Conservation (phyloP, 2,888 invertebrate genomes). For the Tribolium freemani region DNA sequence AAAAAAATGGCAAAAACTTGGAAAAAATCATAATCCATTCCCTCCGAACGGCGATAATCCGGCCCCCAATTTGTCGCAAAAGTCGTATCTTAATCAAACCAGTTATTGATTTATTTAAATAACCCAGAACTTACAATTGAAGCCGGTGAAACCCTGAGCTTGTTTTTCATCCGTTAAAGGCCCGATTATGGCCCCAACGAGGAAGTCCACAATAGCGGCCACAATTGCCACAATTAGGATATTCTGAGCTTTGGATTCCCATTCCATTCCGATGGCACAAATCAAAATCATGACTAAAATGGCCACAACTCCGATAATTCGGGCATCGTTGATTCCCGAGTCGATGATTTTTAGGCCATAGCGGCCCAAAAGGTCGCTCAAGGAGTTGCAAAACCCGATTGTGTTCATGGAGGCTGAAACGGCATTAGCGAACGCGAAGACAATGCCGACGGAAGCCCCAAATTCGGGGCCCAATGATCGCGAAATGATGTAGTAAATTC, state of each 20-base stretch:
- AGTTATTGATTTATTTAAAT: slow-evolving; percentile 44
- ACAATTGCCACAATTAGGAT: slow-evolving; percentile 88
- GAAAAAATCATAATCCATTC: slow-evolving; percentile 85
- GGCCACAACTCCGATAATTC: slow-evolving; percentile 86
- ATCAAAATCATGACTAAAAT: slow-evolving; percentile 86
- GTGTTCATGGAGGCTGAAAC: slow-evolving; percentile 98
- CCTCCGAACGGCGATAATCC: slow-evolving; percentile 79
- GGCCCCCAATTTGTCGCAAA: slow-evolving; percentile 78
- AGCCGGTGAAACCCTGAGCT: slow-evolving; percentile 87
- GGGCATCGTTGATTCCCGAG: slow-evolving; percentile 81
- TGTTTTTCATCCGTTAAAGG: slow-evolving; percentile 72
- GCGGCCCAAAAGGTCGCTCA: slow-evolving; percentile 80
- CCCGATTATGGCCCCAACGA: slow-evolving; percentile 89
- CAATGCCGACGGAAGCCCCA: slow-evolving; percentile 97
- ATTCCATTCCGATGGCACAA: slow-evolving; percentile 95
- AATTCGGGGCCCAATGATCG: slow-evolving; percentile 96
- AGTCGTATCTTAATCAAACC: slow-evolving; percentile 71
- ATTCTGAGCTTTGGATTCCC: slow-evolving; percentile 95
- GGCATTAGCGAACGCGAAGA: slow-evolving; percentile 97
- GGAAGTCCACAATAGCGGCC: slow-evolving; percentile 89
- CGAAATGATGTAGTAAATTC: slow-evolving; percentile 98
- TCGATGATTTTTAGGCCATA: slow-evolving; percentile 81
- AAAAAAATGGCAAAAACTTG: slow-evolving; percentile 97
- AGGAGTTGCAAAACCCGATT: slow-evolving; percentile 96
- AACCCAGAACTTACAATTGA: slow-evolving; percentile 76